These are phyloP conservation scores for Gallinago stenura DNA, from an alignment of 2,797 vertebrate genomes.

Conservation along the genomic window DNA sequence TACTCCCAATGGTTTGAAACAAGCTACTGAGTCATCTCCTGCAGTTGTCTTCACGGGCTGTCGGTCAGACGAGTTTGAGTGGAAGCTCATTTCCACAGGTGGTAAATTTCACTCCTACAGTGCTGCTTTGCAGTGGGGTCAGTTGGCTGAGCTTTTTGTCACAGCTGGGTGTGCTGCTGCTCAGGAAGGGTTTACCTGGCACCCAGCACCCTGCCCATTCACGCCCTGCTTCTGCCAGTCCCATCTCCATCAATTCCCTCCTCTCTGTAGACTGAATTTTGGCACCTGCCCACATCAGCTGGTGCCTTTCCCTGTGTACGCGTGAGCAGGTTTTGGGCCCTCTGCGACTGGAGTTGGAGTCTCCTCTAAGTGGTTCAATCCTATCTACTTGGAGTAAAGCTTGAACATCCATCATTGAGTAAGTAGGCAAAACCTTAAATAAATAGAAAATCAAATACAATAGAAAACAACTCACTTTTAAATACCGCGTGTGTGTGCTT, in stretches of 20 bases:
- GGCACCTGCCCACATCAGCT: neutral
- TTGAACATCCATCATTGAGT: slow-evolving; percentile 17
- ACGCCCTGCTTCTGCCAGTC: neutral
- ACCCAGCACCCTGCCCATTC: neutral
- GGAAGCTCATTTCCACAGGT: neutral
- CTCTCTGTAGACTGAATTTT: neutral
- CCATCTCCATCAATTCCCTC: neutral
- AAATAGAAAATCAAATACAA: slow-evolving; percentile 49
- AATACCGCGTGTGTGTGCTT: neutral
- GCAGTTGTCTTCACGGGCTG: neutral
- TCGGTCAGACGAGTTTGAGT: neutral
- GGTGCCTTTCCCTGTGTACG: neutral
- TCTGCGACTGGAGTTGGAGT: neutral
- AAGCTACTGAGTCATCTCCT: neutral
- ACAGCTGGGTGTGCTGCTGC: neutral
- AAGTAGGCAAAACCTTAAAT: slow-evolving; percentile 37
- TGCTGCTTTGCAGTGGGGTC: neutral
- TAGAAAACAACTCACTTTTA: slow-evolving; percentile 32
- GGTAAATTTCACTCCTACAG: neutral
- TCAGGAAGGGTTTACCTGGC: neutral
- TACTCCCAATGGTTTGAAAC: neutral
- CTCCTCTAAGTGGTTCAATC: neutral
- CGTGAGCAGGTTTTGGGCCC: neutral
- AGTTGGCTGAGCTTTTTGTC: neutral
- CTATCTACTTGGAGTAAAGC: slow-evolving; percentile 5